phyloP scores from a whole-genome alignment of 2,797 vertebrate genomes.

The Monodelphis domestica region DNA sequence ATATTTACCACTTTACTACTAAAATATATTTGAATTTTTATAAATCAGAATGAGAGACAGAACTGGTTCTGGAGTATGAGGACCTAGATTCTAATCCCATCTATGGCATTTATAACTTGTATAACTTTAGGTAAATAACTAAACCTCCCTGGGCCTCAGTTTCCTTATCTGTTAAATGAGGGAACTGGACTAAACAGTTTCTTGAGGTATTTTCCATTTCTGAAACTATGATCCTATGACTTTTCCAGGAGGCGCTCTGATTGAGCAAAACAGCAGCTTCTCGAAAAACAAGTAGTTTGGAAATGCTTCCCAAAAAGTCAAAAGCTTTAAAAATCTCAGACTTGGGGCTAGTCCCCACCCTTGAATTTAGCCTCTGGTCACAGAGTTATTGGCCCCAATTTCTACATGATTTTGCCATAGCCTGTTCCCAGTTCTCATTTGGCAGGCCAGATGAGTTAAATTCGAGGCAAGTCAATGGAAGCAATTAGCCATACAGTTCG shows the following conservation, averaged over 20 bases:
- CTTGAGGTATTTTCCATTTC: neutral
- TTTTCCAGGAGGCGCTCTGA: neutral
- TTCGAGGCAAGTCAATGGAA: neutral
- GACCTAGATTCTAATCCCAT: neutral
- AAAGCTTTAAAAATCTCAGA: neutral
- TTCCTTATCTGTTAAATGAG: neutral
- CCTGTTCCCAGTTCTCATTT: neutral
- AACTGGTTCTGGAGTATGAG: neutral
- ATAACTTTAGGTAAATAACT: neutral
- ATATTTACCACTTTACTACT: too few species aligned
- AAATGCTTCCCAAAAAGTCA: neutral
- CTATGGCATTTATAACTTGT: neutral
- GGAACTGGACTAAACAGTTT: neutral
- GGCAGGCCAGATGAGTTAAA: neutral
- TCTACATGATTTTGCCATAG: neutral
- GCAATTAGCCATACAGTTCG: neutral
- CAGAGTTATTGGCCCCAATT: neutral
- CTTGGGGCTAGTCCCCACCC: neutral
- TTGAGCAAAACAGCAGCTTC: neutral
- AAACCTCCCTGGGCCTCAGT: neutral
- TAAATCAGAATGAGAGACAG: neutral
- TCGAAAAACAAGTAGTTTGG: neutral
- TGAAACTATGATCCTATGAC: neutral
- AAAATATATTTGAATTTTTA: neutral
- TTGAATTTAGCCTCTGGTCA: neutral